These are phyloP conservation scores for Stomorhina lunata DNA, from an alignment of 2,888 invertebrate genomes.

Conservation along the genomic window DNA sequence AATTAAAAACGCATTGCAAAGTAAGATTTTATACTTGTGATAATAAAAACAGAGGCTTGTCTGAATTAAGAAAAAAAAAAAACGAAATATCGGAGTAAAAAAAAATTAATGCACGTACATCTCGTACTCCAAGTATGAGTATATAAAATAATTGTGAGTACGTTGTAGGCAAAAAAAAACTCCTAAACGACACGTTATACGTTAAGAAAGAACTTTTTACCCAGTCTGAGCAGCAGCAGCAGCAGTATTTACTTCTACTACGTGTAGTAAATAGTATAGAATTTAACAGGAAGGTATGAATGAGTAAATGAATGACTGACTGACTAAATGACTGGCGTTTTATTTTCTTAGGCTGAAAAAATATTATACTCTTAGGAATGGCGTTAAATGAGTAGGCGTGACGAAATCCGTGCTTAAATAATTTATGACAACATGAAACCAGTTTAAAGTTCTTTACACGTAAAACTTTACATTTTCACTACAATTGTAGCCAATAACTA, in stretches of 20 bases:
- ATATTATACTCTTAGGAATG: constrained; percentile 57
- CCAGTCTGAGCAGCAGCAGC: constrained; percentile 20
- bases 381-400: constrained; percentile 69
- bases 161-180: constrained; percentile 45
- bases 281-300: constrained; percentile 57
- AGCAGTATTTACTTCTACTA: too few relatives aligned
- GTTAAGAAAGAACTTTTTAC: background rate
- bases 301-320: constrained; percentile 44
- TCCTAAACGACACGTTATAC: constrained; percentile 13
- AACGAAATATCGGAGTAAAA: constrained; percentile 32
- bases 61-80: constrained; percentile 49
- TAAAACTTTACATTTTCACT: constrained; percentile 34
- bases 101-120: constrained; percentile 64
- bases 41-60: constrained; percentile 60
- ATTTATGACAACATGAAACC: constrained; percentile 65
- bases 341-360: constrained; percentile 42
- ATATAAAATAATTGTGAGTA: constrained; percentile 64
- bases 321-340: constrained; percentile 8
- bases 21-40: constrained; percentile 62
- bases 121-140: constrained; percentile 50
- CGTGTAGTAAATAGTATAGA: constrained; percentile 32
- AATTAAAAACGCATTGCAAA: constrained; percentile 69
- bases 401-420: constrained; percentile 67
- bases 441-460: constrained; percentile 57
- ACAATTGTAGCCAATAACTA: constrained; percentile 12